phyloP scores from a whole-genome alignment of 2,797 vertebrate genomes.

The Scolopax rusticola region DNA sequence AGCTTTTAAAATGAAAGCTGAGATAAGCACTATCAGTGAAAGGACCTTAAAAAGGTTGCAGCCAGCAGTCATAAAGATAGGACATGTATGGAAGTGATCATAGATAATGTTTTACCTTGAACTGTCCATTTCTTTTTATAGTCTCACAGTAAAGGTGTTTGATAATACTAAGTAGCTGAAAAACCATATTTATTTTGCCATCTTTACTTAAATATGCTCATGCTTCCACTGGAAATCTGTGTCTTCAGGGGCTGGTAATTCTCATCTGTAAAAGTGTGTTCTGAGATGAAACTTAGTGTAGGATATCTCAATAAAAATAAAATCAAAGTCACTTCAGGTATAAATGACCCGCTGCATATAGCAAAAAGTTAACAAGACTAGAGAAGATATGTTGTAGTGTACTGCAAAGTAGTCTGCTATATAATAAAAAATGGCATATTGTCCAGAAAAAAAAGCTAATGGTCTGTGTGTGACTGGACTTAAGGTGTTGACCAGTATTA shows the following conservation, averaged over 20 bases:
- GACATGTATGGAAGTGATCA: neutral
- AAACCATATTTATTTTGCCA: neutral
- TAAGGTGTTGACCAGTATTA: neutral
- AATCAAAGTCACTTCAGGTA: neutral
- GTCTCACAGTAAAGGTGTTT: neutral
- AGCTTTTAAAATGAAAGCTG: neutral
- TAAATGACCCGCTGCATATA: neutral
- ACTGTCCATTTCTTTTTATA: conserved; percentile 26
- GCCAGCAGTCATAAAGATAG: conserved; percentile 27
- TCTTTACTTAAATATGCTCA: neutral
- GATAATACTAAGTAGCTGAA: conserved; percentile 21
- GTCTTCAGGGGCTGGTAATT: neutral
- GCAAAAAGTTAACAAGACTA: neutral
- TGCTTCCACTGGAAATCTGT: neutral
- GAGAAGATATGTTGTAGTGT: neutral
- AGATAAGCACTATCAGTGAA: conserved; percentile 45
- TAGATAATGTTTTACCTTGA: conserved; percentile 46
- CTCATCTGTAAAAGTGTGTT: neutral
- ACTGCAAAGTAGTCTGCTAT: neutral
- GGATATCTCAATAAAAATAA: neutral
- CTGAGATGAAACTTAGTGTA: neutral
- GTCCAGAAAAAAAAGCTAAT: neutral
- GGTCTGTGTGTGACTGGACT: neutral
- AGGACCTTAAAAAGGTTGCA: conserved; percentile 19
- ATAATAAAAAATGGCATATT: neutral